Base-by-base conservation (phyloP, 2,888 invertebrate genomes). In the Xanthostigma xanthostigma region DNA sequence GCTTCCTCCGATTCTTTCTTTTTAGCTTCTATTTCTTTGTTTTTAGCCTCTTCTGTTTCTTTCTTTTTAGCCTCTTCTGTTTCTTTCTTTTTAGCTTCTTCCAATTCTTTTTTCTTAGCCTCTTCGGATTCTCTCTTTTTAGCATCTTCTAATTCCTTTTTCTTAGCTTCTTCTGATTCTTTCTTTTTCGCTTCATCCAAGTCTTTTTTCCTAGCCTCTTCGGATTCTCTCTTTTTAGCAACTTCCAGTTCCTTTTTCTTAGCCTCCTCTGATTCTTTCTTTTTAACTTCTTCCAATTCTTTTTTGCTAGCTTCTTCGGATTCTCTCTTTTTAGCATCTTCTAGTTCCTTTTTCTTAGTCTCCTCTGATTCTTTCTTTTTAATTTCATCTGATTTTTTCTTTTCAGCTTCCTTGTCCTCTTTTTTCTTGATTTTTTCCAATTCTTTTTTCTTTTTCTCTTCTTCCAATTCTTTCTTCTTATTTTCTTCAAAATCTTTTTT, bases 51-150 rank as follows among this genome's bases (percentile, higher is more conserved):
- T 46, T 53, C 46, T 43, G 49, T 36, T 52, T 50, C 42, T 51
- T 48, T 27, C 40, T 47, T 48, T 43, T 48, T 44, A 35, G 55
- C 46, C 44, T 42, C 34, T 48, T 45, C 45, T 49, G 50, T 61
- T 58, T n/a, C 52, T 58, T 45, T 55, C 59, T 9, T 41, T 56
- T 11, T 50, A 41, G 36, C 51, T 49, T 36, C 34, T 27, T 44
- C 44, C 13, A 44, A 3, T 27, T 27, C 27, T 27, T 27, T 27
- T 6, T 27, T 27, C 27, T 27, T 27, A 27, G 27, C 14, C 3
- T 41, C 41, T 10, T 41, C 41, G 3, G 14, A 27, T 41, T 41
- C n/a, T 10, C 9, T 14, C 44, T 49, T 45, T 51, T 37, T 10
- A 9, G 35, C 42, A 49, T 45, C 41, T 53, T 45, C 47, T 53